phyloP scores from a whole-genome alignment of 2,113 vertebrate species.

The Cyanistes caeruleus region DNA sequence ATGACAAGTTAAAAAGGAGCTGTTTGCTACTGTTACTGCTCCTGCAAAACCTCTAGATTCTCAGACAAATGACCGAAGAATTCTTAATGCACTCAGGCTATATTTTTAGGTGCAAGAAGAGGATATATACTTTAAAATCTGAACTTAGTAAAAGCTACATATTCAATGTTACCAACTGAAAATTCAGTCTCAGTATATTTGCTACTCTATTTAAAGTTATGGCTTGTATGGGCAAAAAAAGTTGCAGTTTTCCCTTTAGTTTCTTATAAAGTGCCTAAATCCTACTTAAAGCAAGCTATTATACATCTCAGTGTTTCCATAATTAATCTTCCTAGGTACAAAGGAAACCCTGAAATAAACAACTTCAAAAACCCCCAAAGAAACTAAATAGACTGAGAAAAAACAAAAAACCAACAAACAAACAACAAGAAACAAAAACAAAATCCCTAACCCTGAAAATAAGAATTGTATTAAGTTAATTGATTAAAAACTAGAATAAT shows the following conservation, averaged over 20 bases:
- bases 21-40: slow-evolving; percentile 14
- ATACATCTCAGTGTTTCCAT: neutral
- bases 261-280: neutral
- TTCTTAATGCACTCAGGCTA: neutral
- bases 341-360: neutral
- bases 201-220: neutral
- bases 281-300: neutral
- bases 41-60: neutral
- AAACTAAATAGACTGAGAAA: neutral
- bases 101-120: neutral
- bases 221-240: neutral
- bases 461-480: neutral
- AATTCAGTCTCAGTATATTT: neutral
- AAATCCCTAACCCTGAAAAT: neutral
- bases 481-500: neutral
- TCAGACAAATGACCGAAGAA: neutral
- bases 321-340: neutral
- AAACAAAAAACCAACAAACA: fast-evolving
- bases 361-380: neutral
- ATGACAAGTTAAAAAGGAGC: slow-evolving; percentile 33
- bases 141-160: neutral
- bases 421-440: neutral
- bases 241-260: neutral
- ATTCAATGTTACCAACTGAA: neutral
- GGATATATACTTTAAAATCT: neutral